These are phyloP conservation scores for Dinocampus coccinellae DNA, from an alignment of 2,888 invertebrate species.

Conservation along the genomic window DNA sequence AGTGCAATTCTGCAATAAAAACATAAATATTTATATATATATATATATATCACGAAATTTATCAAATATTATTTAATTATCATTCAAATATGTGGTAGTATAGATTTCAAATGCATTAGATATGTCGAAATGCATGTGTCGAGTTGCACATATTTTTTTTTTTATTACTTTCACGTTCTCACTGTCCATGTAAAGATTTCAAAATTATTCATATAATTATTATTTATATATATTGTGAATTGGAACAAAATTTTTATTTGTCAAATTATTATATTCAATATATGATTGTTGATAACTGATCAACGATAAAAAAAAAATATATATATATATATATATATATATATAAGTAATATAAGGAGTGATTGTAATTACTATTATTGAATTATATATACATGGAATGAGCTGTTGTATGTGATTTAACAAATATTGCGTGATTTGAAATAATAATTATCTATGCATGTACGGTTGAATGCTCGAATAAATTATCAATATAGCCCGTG, in stretches of 20 bases:
- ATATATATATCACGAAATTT: too few species aligned
- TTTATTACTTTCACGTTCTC: constrained; percentile 65
- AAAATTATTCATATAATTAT: constrained; percentile 31
- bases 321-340: too few species aligned
- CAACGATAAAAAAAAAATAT: not conserved
- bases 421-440: too few species aligned
- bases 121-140: constrained; percentile 51
- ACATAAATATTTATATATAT: too few species aligned
- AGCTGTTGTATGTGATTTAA: too few species aligned
- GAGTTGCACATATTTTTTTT: constrained; percentile 24
- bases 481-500: too few species aligned
- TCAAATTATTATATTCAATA: not conserved
- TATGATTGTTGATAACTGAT: not conserved
- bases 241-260: not conserved
- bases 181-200: constrained; percentile 61
- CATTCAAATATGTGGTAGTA: not conserved
- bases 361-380: too few species aligned
- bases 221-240: constrained; percentile 12
- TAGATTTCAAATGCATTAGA: constrained; percentile 32
- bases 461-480: too few species aligned
- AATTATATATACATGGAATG: too few species aligned
- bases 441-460: too few species aligned
- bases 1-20: constrained; percentile 75
- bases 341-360: not conserved
- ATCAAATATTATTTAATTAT: not conserved